Evolutionary conservation across 1,140 invertebrate genomes (phyloP), one percentile per base, ranked within the genome.

Genomic region (Zaprionus davidi): DNA sequence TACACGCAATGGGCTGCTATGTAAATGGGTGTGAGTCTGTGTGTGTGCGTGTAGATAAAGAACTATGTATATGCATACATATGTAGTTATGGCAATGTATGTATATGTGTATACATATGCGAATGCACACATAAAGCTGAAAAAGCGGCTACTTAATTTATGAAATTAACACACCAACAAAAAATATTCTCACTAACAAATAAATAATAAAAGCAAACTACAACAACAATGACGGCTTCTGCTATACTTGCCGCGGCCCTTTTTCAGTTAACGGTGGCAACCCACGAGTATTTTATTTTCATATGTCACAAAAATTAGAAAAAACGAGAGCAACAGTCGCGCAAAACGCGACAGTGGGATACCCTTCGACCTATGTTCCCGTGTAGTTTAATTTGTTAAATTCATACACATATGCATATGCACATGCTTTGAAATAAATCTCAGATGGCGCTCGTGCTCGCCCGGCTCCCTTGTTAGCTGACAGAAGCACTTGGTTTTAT

Each of bases 101-200:
- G 31, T 28, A 20, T 44, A 11, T 55, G 5, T 20, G 20, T 20
- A 20, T 31, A 7, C 51, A 15, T 55, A 62, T 60, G 13, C 17
- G 26, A 24, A 57, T 46, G 9, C 38, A 71, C 63, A 31, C 34
- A 58, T 57, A 67, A 57, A 67, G 26, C 78, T 70, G 49, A 38
- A 46, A 65, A 62, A 44, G 71, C 80, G 64, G 64, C 69, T 64
- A 64, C 81, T 76, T 81, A 84, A 87, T 87, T 87, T 87, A 87
- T 88, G 84, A 87, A 87, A 90, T 87, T 88, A 87, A 90, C 78
- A 87, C 78, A 71, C 62, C 36, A 66, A 87, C 66, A 81, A 68
- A 36, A 67, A 26, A 57, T 74, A 63, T 79, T 66, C 76, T 60
- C 63, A 65, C 64, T 56, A 65, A 60, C 73, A 83, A 81, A 85